Percentiles rank a stretch among this genome's conserved stretches.
phyloP scores from a whole-genome alignment of 2,113 vertebrate species.

The Vulpes ferrilata region DNA sequence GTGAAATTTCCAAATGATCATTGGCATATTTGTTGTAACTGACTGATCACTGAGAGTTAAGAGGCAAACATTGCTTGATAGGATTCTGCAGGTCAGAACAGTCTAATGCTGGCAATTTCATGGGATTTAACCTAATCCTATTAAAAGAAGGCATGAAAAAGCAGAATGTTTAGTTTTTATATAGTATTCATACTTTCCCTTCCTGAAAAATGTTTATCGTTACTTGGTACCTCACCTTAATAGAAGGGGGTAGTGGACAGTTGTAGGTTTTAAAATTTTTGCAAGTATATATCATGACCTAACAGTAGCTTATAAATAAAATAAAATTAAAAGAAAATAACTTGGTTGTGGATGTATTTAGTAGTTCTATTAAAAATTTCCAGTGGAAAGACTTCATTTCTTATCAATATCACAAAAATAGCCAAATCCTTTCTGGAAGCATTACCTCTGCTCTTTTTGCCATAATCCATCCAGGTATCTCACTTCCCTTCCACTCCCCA shows the following conservation, averaged over 20 bases:
- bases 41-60: background rate
- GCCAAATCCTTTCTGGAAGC: background rate
- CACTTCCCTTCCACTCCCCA: background rate
- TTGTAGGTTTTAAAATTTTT: background rate
- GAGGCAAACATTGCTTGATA: background rate
- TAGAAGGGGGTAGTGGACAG: background rate
- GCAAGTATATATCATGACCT: background rate
- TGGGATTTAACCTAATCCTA: background rate
- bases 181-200: background rate
- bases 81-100: background rate
- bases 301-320: background rate
- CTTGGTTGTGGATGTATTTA: background rate
- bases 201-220: background rate
- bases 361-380: background rate
- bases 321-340: conserved; percentile 35
- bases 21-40: background rate
- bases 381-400: background rate
- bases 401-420: background rate
- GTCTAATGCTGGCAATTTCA: background rate
- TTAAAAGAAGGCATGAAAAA: conserved; percentile 48
- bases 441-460: background rate
- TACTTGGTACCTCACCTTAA: background rate
- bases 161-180: background rate
- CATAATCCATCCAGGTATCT: background rate
- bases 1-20: conserved; percentile 27